Percentiles rank a stretch among this genome's conserved stretches.
Conservation (phyloP, 1,140 invertebrate genomes). For the Bombus breviceps region DNA sequence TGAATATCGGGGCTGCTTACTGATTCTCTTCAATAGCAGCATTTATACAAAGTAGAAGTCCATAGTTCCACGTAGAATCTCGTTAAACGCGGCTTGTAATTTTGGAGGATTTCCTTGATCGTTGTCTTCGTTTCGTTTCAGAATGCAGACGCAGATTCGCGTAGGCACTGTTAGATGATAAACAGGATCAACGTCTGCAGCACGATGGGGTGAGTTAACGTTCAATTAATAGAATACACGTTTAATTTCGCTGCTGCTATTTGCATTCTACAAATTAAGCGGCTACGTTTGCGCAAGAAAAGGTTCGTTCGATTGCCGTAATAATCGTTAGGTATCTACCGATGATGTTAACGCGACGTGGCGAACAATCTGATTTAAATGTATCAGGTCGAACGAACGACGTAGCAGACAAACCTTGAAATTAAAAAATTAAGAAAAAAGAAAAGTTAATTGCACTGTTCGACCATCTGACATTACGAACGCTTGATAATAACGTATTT, state of each 20-base stretch:
- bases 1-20: constrained; percentile 3
- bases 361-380: background rate
- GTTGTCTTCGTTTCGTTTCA: background rate
- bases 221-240: background rate
- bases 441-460: background rate
- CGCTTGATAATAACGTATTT: background rate
- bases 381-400: accelerated
- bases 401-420: background rate
- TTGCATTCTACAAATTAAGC: background rate
- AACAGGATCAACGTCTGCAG: no score
- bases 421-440: no score
- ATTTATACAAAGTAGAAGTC: constrained; percentile 75
- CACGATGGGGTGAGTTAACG: background rate
- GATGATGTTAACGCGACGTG: no score
- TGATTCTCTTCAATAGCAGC: constrained; percentile 50
- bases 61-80: background rate
- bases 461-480: background rate
- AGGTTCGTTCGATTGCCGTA: background rate
- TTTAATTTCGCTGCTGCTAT: background rate
- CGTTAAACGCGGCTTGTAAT: background rate
- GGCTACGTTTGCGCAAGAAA: background rate
- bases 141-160: background rate
- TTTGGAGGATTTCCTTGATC: background rate
- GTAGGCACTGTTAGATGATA: background rate
- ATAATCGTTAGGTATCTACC: background rate